Base-by-base conservation (phyloP, 2,113 vertebrate genomes). In the Pseudopipra pipra region DNA sequence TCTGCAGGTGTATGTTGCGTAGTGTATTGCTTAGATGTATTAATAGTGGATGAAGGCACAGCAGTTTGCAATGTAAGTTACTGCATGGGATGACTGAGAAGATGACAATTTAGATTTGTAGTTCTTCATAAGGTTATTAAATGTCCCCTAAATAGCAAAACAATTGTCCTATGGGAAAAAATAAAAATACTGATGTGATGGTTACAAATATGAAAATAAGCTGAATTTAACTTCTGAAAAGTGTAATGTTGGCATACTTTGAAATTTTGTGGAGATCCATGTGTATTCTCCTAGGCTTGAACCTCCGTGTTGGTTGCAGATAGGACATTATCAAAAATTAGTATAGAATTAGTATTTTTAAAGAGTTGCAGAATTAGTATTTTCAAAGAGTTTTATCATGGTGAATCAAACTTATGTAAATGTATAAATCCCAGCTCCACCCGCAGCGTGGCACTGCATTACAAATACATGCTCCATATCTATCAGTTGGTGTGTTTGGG, bases 391-490 rank as follows among this genome's bases (percentile, higher is more conserved):
- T 55, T 79, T 84, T 68, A 20, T 78, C 24, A 31, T 67, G 21
- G 21, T 39, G 14, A 86, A 39, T 79, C 46, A 80, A 54, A 85
- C 25, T 61, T 66, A 11, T 0, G 3, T 83, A 56, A 79, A 62
- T 61, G 6, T 37, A 33, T 30, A 43, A 68, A 33, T 68, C 33
- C 63, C 28, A 15, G 12, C 10, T 95, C 46, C 25, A 33, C 6
- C 13, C 24, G n/a, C 52, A 59, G 30, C 55, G 21, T 5, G 4
- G 66, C 71, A 62, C 17, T 35, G 30, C 47, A 8, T 52, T 90
- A 47, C 22, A 77, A 66, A 25, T 66, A 19, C 0, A 0, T 47
- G 31, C 8, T 68, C 25, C 9, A 1, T 28, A 8, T 58, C 6
- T 41, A 0, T 70, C 63, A 86, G 6, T 19, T 61, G 7, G 9